A percentile compares a stretch with the other conserved stretches of the same genome.
Conservation (phyloP, 1,140 invertebrate species). For the Lepidurus arcticus region DNA sequence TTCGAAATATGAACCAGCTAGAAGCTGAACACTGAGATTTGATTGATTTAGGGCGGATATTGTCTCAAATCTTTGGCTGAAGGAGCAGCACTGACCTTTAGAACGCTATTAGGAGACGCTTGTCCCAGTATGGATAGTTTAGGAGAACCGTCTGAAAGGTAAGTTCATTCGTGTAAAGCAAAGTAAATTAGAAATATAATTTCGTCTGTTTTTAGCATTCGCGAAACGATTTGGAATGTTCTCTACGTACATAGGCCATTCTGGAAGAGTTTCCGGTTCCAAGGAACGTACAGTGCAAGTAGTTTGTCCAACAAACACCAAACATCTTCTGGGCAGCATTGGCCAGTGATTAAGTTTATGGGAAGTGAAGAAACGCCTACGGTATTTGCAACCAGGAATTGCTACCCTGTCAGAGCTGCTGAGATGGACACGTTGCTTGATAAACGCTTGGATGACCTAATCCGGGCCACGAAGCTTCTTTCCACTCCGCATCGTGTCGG, state of each 20-base stretch:
- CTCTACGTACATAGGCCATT: slow-evolving; percentile 67
- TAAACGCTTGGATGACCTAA: slow-evolving; percentile 54
- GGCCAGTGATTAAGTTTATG: slow-evolving; percentile 45
- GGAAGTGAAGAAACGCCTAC: slow-evolving; percentile 50
- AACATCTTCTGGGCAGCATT: not conserved
- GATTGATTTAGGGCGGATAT: slow-evolving; percentile 67
- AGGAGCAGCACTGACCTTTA: slow-evolving; percentile 75
- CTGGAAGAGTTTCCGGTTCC: slow-evolving; percentile 78
- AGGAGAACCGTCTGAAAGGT: slow-evolving; percentile 31
- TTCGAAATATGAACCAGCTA: not conserved
- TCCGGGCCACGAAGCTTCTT: slow-evolving; percentile 37
- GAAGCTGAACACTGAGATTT: not conserved
- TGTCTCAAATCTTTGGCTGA: slow-evolving; percentile 81
- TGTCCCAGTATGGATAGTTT: slow-evolving; percentile 52
- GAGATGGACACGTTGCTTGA: slow-evolving; percentile 46
- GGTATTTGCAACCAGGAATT: slow-evolving; percentile 61
- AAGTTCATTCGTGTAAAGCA: not conserved
- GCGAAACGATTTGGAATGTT: slow-evolving; percentile 70
- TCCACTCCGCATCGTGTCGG: slow-evolving; percentile 56
- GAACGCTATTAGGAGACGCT: slow-evolving; percentile 73
- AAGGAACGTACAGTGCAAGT: slow-evolving; percentile 41
- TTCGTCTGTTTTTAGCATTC: slow-evolving; percentile 51
- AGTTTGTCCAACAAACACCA: not conserved
- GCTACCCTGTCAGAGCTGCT: slow-evolving; percentile 58
- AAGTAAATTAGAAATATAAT: not conserved